These are phyloP conservation scores for Podarcis cretensis DNA, from an alignment of 2,113 vertebrate genomes.

Conservation along the genomic window DNA sequence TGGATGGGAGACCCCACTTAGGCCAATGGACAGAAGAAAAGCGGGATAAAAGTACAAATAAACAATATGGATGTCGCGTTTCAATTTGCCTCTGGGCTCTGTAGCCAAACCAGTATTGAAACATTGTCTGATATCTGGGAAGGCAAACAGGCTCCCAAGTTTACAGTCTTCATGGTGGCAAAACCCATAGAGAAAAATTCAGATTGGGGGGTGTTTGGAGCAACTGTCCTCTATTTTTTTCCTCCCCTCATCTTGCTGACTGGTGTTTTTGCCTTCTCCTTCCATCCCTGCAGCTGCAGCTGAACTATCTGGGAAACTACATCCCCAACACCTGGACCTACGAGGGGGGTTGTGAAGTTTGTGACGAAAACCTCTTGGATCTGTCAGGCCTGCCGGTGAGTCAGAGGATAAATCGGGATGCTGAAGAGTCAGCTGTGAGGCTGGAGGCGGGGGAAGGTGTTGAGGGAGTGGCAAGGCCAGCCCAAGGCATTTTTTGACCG, in stretches of 20 bases:
- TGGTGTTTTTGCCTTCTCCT: rapidly evolving
- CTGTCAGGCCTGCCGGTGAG: conserved; percentile 72
- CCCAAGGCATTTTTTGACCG: too few species aligned
- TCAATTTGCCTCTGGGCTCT: neutral
- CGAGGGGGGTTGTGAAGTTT: conserved; percentile 79
- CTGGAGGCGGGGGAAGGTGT: neutral
- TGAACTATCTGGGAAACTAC: conserved; percentile 85
- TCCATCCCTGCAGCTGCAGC: conserved; percentile 72
- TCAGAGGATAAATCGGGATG: neutral
- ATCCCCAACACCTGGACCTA: conserved; percentile 83
- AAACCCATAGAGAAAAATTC: neutral
- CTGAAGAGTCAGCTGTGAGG: neutral
- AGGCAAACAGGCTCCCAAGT: too few species aligned
- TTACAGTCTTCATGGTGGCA: too few species aligned
- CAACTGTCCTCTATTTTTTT: neutral
- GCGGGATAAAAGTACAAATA: neutral
- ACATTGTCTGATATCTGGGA: neutral
- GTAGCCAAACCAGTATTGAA: neutral
- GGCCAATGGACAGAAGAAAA: neutral
- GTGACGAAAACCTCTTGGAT: conserved; percentile 67
- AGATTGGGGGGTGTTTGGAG: neutral
- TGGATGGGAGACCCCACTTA: neutral
- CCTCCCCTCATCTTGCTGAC: too few species aligned
- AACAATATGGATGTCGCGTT: neutral
- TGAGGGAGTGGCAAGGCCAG: neutral